Conservation (phyloP, 2,797 vertebrate species). For the Dryobates pubescens region DNA sequence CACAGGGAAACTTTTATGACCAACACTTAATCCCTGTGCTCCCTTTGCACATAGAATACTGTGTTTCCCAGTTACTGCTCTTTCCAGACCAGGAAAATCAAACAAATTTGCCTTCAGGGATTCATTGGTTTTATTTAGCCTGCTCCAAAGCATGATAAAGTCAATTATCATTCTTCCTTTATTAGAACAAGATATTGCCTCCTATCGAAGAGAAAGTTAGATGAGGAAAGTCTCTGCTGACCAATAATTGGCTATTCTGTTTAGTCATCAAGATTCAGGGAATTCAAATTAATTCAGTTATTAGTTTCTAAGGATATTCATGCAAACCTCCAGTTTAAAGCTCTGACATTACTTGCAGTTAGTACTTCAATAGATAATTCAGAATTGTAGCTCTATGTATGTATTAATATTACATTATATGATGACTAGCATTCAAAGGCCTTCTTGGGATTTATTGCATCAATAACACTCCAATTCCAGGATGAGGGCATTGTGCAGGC, state of each 20-base stretch:
- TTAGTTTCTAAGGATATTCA: neutral
- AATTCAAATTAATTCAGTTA: neutral
- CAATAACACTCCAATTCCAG: neutral
- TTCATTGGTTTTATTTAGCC: neutral
- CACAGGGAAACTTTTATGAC: neutral
- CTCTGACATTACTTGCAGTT: neutral
- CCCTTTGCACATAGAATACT: neutral
- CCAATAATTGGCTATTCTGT: neutral
- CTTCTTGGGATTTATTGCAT: neutral
- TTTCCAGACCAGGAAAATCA: neutral
- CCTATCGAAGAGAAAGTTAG: neutral
- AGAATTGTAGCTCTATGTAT: neutral
- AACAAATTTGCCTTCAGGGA: neutral
- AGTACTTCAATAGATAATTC: neutral
- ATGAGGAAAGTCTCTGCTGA: neutral
- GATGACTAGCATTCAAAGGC: neutral
- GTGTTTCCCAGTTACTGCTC: neutral
- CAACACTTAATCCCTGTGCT: neutral
- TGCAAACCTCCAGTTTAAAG: neutral
- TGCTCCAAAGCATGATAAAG: neutral
- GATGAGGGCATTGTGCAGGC: neutral
- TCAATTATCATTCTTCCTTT: neutral
- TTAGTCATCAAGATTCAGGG: neutral
- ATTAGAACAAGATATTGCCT: neutral
- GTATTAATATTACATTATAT: neutral